phyloP scores from a whole-genome alignment of 2,797 vertebrate species.

The Enteromius mattozi region DNA sequence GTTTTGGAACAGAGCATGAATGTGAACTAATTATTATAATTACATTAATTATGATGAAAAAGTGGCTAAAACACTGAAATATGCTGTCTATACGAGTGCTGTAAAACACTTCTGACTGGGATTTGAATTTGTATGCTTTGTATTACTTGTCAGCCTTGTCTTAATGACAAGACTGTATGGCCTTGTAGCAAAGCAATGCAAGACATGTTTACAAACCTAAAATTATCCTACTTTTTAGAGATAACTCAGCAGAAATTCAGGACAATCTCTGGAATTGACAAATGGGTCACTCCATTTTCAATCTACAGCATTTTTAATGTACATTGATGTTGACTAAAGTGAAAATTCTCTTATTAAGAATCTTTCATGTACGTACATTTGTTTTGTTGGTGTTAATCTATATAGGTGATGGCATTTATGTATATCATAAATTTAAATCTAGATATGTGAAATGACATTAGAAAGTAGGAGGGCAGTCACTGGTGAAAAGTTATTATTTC shows the following conservation, averaged over 20 bases:
- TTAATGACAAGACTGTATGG: not conserved
- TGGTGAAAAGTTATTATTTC: not conserved
- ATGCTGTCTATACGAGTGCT: slow-evolving; percentile 16
- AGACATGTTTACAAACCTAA: slow-evolving; percentile 13
- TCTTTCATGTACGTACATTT: not conserved
- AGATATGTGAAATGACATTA: slow-evolving; percentile 28
- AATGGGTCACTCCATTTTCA: not conserved
- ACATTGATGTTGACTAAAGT: not conserved
- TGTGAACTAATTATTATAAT: slow-evolving; percentile 21
- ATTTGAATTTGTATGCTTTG: slow-evolving; percentile 33
- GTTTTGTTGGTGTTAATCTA: slow-evolving; percentile 30
- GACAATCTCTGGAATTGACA: slow-evolving; percentile 12
- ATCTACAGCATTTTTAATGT: not conserved
- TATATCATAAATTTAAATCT: not conserved
- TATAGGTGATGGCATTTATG: slow-evolving; percentile 10
- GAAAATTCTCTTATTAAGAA: not conserved
- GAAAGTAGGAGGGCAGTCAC: not conserved
- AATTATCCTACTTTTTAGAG: not conserved
- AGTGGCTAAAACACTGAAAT: slow-evolving; percentile 1
- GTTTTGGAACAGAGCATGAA: slow-evolving; percentile 12
- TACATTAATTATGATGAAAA: slow-evolving; percentile 12
- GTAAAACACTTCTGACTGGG: slow-evolving; percentile 4
- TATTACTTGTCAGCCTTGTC: slow-evolving; percentile 1
- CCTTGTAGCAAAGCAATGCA: slow-evolving; percentile 25
- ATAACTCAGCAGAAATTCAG: not conserved